Conservation (phyloP, 2,113 vertebrate genomes). For the Cnemophilus loriae region DNA sequence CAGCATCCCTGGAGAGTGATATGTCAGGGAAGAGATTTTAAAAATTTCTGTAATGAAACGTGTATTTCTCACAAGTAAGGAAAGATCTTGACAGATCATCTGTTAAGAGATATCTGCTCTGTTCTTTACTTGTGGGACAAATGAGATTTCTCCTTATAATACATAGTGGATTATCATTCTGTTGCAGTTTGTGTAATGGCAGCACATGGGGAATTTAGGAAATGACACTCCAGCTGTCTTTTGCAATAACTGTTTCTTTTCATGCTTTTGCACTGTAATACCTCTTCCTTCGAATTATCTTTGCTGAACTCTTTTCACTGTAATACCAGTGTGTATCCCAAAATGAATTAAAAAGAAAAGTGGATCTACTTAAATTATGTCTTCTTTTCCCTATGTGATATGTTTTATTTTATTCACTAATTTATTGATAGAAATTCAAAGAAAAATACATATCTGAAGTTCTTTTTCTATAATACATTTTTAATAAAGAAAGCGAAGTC, state of each 20-base stretch:
- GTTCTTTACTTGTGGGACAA: neutral
- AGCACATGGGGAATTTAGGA: slow-evolving; percentile 18
- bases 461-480: neutral
- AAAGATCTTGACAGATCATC: neutral
- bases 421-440: neutral
- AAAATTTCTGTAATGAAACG: neutral
- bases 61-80: neutral
- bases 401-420: neutral
- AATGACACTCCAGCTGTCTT: slow-evolving; percentile 48
- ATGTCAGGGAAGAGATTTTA: neutral
- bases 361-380: neutral
- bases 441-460: neutral
- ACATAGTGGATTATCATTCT: slow-evolving; percentile 14
- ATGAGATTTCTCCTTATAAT: neutral
- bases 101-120: neutral
- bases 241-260: slow-evolving; percentile 21
- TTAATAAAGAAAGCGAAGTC: neutral
- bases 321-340: neutral
- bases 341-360: neutral
- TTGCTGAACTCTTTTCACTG: neutral
- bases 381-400: neutral
- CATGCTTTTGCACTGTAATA: neutral
- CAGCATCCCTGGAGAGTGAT: neutral
- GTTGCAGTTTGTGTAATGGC: neutral
- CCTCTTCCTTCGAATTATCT: slow-evolving; percentile 5